phyloP scores from a whole-genome alignment of 2,113 vertebrate genomes.

The Sinocyclocheilus grahami region DNA sequence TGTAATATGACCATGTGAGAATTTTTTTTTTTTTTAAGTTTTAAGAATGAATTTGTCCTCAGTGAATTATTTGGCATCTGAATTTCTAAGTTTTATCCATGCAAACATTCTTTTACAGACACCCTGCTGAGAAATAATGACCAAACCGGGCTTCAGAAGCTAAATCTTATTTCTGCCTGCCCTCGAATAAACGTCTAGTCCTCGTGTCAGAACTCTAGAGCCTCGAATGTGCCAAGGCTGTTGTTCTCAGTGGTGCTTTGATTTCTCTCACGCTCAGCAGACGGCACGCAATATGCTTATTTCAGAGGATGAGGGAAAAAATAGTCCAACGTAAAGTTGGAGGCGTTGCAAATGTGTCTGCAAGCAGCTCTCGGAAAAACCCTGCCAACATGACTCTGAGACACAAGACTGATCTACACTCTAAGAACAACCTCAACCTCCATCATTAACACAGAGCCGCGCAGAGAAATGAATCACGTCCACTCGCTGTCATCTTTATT shows the following conservation, averaged over 20 bases:
- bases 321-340: neutral
- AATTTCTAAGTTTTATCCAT: neutral
- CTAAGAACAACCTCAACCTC: too few species aligned
- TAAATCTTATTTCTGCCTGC: neutral
- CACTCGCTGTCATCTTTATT: constrained; percentile 3
- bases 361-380: neutral
- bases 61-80: neutral
- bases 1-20: neutral
- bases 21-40: neutral
- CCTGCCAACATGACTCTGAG: neutral
- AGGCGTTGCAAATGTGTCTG: neutral
- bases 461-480: neutral
- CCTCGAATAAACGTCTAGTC: neutral
- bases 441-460: neutral
- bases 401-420: neutral
- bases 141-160: neutral
- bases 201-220: neutral
- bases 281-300: neutral
- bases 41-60: neutral
- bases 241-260: too few species aligned
- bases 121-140: neutral
- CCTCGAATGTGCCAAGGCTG: too few species aligned
- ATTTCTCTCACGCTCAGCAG: neutral
- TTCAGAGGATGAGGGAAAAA: neutral
- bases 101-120: too few species aligned